Evolutionary conservation across 2,113 vertebrate genomes (phyloP).

Genomic region (Heterotilapia buettikoferi): DNA sequence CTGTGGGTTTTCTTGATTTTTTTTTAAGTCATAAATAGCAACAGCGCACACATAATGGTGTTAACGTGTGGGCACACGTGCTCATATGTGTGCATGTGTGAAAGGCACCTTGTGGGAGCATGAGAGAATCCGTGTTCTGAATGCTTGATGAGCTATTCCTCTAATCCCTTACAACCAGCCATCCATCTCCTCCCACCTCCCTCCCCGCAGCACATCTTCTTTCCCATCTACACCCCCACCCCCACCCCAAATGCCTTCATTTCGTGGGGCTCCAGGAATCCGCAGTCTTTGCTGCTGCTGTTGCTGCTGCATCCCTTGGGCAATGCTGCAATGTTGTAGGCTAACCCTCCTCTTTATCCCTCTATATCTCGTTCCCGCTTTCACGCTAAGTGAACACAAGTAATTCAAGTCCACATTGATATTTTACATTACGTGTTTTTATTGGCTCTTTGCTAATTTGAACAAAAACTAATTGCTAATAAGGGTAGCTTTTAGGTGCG

Average conservation of each 20-base stretch:
- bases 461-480: not conserved
- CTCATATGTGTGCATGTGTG: conserved; percentile 17
- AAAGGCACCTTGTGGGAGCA: conserved; percentile 71
- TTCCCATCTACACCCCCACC: not conserved
- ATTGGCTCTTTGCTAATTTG: conserved; percentile 23
- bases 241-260: conserved; percentile 59
- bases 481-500: not conserved
- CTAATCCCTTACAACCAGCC: conserved; percentile 58
- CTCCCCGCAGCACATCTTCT: conserved; percentile 42
- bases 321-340: conserved; percentile 19
- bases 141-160: conserved; percentile 55
- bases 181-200: conserved; percentile 47
- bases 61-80: not conserved
- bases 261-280: conserved; percentile 38
- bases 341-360: not conserved
- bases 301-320: conserved; percentile 16
- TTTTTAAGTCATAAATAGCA: not conserved
- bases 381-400: not conserved
- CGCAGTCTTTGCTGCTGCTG: conserved; percentile 24
- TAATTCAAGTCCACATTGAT: conserved; percentile 11
- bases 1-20: not conserved
- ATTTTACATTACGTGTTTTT: conserved; percentile 19
- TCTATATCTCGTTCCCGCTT: not conserved
- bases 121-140: conserved; percentile 51
- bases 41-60: not conserved